Evolutionary conservation across 2,797 vertebrate species (phyloP), one percentile per base, ranked within the genome.

Genomic region (Myotis planiceps): DNA sequence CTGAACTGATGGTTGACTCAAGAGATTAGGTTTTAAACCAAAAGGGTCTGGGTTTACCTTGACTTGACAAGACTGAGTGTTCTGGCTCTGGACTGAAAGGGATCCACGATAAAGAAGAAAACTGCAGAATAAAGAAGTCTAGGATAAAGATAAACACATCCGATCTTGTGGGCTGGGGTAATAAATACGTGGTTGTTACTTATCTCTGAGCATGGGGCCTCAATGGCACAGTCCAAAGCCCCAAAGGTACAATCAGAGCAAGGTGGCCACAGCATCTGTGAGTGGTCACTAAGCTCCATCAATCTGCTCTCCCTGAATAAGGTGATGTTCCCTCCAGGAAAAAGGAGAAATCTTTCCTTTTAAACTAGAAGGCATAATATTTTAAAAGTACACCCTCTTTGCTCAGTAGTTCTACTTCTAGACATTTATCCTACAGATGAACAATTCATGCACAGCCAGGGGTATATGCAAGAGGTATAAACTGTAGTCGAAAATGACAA

Each of bases 301-400:
- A 65, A 3, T 14, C 45, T 10, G 2, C 84, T 21, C 58, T 63
- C 88, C 55, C 29, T 47, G n/a, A 68, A 66, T 10, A 60, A 37
- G 63, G 32, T n/a, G 32, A 95, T 90, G 90, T 29, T 89, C 23
- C 86, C 89, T 94, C 47, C 53, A 86, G 91, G 16, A 49, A n/a
- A 60, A 42, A 68, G 58, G 96, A 95, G 39, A 93, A 92, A 97
- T 51, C 2, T 3, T 88, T 95, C 84, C 87, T 78, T 82, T 94
- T 90, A 94, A 95, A 92, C 81, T 39, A 89, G 45, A 71, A 68
- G 49, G 32, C 8, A 21, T 19, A 29, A 4, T 27, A 66, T 18
- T 63, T 42, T 47, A 83, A 76, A 66, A 18, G 6, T 10, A 42
- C 0, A 7, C 23, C 49, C 42, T 90, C n/a, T 79, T 45, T 21